A percentile compares a stretch with the other conserved stretches of the same genome.
Evolutionary conservation across 2,888 invertebrate species (phyloP).

Genomic region (Lampropteryx suffumata): DNA sequence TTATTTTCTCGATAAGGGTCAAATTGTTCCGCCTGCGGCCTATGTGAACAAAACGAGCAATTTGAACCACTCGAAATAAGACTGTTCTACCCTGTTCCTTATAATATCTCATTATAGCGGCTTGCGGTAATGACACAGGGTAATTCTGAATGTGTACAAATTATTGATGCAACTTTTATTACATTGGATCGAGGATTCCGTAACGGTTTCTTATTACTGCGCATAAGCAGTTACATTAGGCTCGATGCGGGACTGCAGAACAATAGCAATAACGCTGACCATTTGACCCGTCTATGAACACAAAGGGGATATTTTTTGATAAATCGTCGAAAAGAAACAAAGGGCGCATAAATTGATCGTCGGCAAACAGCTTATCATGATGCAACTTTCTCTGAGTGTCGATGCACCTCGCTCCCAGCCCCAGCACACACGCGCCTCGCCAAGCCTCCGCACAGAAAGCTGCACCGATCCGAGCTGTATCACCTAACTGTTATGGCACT

Average conservation of each 20-base stretch:
- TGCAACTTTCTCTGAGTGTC: conserved; percentile 75
- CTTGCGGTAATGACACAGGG: conserved; percentile 52
- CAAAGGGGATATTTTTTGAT: conserved; percentile 68
- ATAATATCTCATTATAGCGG: conserved; percentile 58
- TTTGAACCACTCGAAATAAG: conserved; percentile 66
- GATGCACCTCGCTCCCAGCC: conserved; percentile 39
- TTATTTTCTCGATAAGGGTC: conserved; percentile 78
- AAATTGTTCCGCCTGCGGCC: conserved; percentile 72
- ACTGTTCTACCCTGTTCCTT: conserved; percentile 59
- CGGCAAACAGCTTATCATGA: conserved; percentile 71
- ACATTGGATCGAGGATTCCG: conserved; percentile 18
- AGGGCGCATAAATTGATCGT: conserved; percentile 78
- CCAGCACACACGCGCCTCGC: conserved; percentile 42
- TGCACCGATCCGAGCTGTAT: conserved; percentile 30
- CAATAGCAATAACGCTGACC: conserved; percentile 40
- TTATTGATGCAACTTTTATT: conserved; percentile 22
- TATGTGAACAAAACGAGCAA: conserved; percentile 70
- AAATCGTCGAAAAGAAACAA: conserved; percentile 78
- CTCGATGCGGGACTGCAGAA: conserved; percentile 19
- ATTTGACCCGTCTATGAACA: conserved; percentile 53
- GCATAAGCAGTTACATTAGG: conserved; percentile 19
- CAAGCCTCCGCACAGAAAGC: conserved; percentile 26
- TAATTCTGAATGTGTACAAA: conserved; percentile 29
- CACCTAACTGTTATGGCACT: conserved; percentile 31
- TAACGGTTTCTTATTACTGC: conserved; percentile 18